A percentile compares a stretch with the other conserved stretches of the same genome.
phyloP scores from a whole-genome alignment of 2,113 vertebrate genomes.

The Stomatorhinus ivindoensis region DNA sequence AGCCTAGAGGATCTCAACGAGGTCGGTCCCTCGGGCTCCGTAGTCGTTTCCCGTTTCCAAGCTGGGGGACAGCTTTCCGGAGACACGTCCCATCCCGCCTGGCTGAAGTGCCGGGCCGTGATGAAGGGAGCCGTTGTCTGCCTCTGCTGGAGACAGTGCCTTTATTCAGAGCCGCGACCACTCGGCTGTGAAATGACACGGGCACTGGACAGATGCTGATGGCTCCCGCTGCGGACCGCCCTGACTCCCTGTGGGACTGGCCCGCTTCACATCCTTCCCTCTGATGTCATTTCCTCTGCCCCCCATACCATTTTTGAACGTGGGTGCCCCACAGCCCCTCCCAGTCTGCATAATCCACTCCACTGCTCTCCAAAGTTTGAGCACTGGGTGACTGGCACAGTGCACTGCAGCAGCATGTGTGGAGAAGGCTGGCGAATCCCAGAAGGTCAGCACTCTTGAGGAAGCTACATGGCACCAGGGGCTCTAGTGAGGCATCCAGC shows the following conservation, averaged over 20 bases:
- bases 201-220: not conserved
- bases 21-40: not conserved
- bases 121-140: not conserved
- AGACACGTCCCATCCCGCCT: not conserved
- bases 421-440: not conserved
- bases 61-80: not conserved
- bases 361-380: not conserved
- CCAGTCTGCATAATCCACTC: not conserved
- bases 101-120: not conserved
- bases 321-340: not conserved
- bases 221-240: not conserved
- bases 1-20: not conserved
- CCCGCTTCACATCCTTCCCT: not conserved
- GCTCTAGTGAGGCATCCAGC: not conserved
- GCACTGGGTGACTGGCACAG: not conserved
- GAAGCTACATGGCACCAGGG: not conserved
- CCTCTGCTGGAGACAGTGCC: not conserved
- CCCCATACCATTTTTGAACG: not conserved
- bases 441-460: not conserved
- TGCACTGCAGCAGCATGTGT: not conserved
- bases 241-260: not conserved
- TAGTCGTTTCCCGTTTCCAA: not conserved
- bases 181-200: not conserved
- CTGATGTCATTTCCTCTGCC: not conserved
- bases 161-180: slow-evolving; percentile 1